Evolutionary conservation across 2,113 vertebrate species (phyloP).

Genomic region (Spheniscus mendiculus): DNA sequence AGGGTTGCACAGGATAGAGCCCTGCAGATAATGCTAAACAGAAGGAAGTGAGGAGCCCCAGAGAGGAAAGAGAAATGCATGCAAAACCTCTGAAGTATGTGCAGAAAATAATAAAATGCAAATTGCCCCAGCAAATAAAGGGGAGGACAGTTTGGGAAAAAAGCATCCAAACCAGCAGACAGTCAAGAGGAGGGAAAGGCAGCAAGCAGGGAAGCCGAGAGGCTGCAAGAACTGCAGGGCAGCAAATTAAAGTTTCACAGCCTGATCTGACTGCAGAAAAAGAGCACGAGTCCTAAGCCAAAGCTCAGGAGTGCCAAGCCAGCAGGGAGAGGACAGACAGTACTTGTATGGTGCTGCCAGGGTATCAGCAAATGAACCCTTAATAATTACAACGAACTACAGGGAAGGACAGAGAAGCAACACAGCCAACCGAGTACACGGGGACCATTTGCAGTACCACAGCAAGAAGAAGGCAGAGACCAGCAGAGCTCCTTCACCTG

Average conservation of each 20-base stretch:
- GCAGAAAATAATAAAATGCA: background rate
- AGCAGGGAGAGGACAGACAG: background rate
- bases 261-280: background rate
- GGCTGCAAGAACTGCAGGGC: background rate
- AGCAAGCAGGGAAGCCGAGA: background rate
- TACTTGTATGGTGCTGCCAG: background rate
- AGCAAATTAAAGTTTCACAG: background rate
- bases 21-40: background rate
- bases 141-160: background rate
- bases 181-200: background rate
- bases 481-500: background rate
- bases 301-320: background rate
- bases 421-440: accelerated
- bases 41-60: background rate
- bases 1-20: background rate
- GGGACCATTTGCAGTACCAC: background rate
- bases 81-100: background rate
- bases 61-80: background rate
- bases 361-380: background rate
- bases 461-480: background rate
- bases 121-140: background rate
- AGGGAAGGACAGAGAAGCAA: background rate
- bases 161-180: background rate
- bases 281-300: background rate
- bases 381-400: background rate